These are phyloP conservation scores for Pachyuromys duprasi DNA, from an alignment of 2,797 vertebrate genomes.

Conservation along the genomic window DNA sequence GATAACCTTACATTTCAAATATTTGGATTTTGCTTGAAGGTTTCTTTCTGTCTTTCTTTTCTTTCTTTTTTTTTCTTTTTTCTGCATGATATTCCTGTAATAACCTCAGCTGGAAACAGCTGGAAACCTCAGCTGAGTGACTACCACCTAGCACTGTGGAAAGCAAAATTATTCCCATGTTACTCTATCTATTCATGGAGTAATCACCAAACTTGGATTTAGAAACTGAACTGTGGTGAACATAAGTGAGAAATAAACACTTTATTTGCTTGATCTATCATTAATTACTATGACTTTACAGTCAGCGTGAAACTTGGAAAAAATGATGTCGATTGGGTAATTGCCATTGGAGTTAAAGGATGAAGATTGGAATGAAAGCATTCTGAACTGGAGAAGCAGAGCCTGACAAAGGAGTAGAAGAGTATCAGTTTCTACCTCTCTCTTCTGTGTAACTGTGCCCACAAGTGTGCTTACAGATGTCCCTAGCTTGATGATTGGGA, in stretches of 20 bases:
- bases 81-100: not conserved
- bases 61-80: constrained; percentile 53
- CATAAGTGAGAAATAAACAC: not conserved
- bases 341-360: constrained; percentile 29
- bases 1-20: constrained; percentile 59
- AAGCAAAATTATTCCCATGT: constrained; percentile 52
- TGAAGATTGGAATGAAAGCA: constrained; percentile 13
- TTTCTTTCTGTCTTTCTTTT: not conserved
- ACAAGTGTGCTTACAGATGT: not conserved
- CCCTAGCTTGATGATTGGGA: not conserved
- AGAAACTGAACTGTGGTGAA: constrained; percentile 26
- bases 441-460: not conserved
- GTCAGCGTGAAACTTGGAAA: constrained; percentile 4
- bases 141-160: not conserved
- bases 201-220: constrained; percentile 36
- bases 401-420: not conserved
- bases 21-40: constrained; percentile 45
- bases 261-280: not conserved
- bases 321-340: not conserved
- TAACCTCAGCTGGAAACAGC: constrained; percentile 41
- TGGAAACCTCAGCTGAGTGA: too few species aligned
- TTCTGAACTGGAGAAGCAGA: not conserved
- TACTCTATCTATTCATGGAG: not conserved
- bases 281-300: constrained; percentile 32
- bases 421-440: not conserved